A percentile compares a stretch with the other conserved stretches of the same genome.
These are phyloP conservation scores for Tachysurus fulvidraco DNA, from an alignment of 2,113 vertebrate species.

Conservation along the genomic window DNA sequence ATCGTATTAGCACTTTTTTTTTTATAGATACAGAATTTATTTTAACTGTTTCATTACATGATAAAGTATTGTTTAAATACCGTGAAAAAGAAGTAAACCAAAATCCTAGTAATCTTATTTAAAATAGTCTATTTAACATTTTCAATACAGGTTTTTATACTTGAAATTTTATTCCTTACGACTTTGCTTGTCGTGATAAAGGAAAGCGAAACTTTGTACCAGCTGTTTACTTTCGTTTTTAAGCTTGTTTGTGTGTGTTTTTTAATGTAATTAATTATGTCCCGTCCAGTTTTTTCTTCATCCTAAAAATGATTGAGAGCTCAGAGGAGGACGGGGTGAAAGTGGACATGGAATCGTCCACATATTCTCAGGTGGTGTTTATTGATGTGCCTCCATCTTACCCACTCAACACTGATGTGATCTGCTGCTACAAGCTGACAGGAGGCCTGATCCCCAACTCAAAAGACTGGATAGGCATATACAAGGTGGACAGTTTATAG, in stretches of 20 bases:
- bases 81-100: background rate
- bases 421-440: conserved; percentile 67
- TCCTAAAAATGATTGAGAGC: conserved; percentile 60
- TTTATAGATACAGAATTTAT: background rate
- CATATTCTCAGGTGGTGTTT: conserved; percentile 74
- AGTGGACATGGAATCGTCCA: conserved; percentile 48
- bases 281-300: background rate
- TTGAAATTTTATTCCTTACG: background rate
- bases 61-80: background rate
- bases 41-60: background rate
- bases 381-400: conserved; percentile 66
- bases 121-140: background rate
- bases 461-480: conserved; percentile 78
- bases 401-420: conserved; percentile 53
- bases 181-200: background rate
- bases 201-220: conserved; percentile 37
- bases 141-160: background rate
- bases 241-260: no score
- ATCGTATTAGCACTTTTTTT: background rate
- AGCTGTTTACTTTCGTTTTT: background rate
- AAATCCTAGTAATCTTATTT: background rate
- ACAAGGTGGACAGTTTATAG: conserved; percentile 65
- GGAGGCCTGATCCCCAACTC: conserved; percentile 53
- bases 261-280: background rate
- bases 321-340: conserved; percentile 5